phyloP scores from a whole-genome alignment of 1,140 invertebrate genomes.

The Zeugodacus cucurbitae region DNA sequence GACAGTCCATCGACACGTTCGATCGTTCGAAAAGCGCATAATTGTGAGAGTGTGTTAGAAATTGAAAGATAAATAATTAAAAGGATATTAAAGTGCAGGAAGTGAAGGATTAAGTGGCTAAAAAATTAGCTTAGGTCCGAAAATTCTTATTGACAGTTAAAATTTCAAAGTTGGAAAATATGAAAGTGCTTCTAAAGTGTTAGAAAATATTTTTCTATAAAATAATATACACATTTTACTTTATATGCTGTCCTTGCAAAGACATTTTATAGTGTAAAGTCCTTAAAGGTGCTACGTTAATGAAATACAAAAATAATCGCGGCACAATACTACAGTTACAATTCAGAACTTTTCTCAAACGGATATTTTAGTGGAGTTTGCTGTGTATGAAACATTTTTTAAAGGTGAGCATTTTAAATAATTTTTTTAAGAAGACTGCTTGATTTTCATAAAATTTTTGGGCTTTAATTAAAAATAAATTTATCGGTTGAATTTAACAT shows the following conservation, averaged over 20 bases:
- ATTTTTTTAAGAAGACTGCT: too few relatives aligned
- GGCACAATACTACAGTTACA: constrained; percentile 62
- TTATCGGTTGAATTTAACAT: neutral
- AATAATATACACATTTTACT: neutral
- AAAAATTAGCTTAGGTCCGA: neutral
- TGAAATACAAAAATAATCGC: constrained; percentile 64
- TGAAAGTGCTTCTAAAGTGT: neutral
- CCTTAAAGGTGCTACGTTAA: constrained; percentile 51
- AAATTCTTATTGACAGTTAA: too few relatives aligned
- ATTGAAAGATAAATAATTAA: neutral
- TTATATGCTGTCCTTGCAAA: neutral
- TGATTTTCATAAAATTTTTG: neutral
- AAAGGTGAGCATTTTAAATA: neutral
- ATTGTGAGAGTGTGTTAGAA: neutral
- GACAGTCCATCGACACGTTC: neutral
- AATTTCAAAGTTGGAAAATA: neutral
- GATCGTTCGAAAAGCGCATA: neutral
- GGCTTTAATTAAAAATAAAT: neutral
- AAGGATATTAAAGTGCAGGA: neutral
- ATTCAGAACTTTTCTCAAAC: constrained; percentile 58
- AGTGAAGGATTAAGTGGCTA: neutral
- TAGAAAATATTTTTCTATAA: neutral
- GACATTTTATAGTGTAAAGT: neutral
- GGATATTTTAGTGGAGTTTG: constrained; percentile 41
- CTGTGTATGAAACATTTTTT: constrained; percentile 21